phyloP scores from a whole-genome alignment of 2,113 vertebrate genomes.

The Tilapia sparmanii region DNA sequence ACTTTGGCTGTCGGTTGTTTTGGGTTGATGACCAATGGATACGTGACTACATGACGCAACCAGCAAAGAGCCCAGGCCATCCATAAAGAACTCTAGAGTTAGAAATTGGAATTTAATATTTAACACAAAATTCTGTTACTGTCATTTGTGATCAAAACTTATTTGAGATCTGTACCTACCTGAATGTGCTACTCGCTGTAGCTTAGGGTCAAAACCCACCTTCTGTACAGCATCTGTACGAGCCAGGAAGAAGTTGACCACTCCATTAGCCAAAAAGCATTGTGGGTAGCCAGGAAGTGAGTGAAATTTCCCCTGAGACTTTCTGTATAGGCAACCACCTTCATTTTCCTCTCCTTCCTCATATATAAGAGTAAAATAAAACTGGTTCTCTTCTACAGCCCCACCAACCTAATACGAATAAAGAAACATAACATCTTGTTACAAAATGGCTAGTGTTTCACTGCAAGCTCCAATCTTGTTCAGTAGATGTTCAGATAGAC shows the following conservation, averaged over 20 bases:
- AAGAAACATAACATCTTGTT: background rate
- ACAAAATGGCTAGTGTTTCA: background rate
- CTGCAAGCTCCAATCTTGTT: background rate
- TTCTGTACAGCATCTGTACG: slow-evolving; percentile 60
- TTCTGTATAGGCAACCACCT: slow-evolving; percentile 61
- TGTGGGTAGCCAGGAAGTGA: slow-evolving; percentile 54
- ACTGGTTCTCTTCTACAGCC: slow-evolving; percentile 49
- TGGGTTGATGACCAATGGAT: slow-evolving; percentile 51
- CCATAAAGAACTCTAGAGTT: slow-evolving; percentile 74
- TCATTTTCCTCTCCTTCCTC: slow-evolving; percentile 48
- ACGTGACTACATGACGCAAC: slow-evolving; percentile 66
- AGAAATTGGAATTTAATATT: background rate
- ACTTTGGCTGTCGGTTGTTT: accelerated
- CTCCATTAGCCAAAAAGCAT: slow-evolving; percentile 56
- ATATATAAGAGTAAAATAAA: slow-evolving; percentile 61
- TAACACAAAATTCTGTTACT: background rate
- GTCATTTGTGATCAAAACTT: background rate
- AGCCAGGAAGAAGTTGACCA: slow-evolving; percentile 75
- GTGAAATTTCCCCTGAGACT: slow-evolving; percentile 2
- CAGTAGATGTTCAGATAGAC: accelerated
- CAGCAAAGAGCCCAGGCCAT: slow-evolving; percentile 64
- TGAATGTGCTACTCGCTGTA: slow-evolving; percentile 69
- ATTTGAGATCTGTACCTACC: slow-evolving; percentile 38
- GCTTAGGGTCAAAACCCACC: slow-evolving; percentile 73
- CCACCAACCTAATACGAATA: slow-evolving; percentile 59